Conservation (phyloP, 2,113 vertebrate species). For the Glaucomys volans region DNA sequence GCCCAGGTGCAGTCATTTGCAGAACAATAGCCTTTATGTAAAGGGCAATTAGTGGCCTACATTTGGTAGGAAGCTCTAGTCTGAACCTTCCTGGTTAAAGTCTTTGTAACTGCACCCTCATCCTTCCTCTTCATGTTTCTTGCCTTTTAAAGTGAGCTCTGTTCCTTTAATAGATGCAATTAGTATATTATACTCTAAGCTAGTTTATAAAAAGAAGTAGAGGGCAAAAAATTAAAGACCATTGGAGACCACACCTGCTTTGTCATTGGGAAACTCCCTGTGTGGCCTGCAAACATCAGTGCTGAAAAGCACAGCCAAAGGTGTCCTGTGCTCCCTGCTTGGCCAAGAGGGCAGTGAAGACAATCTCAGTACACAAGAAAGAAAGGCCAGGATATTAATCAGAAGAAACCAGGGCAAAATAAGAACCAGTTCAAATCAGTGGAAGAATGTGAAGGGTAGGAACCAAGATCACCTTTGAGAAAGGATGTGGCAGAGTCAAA, state of each 20-base stretch:
- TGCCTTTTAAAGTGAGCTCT: slow-evolving; percentile 73
- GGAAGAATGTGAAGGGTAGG: not conserved
- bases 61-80: not conserved
- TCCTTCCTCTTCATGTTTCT: slow-evolving; percentile 61
- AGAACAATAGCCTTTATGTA: not conserved
- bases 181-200: not conserved
- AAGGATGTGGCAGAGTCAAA: not conserved
- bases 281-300: not conserved
- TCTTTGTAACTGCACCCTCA: not conserved
- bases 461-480: not conserved
- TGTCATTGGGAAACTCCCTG: not conserved
- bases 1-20: not conserved
- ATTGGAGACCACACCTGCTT: not conserved
- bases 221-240: slow-evolving; percentile 3
- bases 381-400: not conserved
- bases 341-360: not conserved
- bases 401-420: not conserved
- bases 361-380: not conserved
- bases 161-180: slow-evolving; percentile 42
- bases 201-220: not conserved
- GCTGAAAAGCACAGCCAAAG: not conserved
- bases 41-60: not conserved
- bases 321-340: not conserved
- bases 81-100: not conserved
- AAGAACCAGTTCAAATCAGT: not conserved